Percentiles rank a stretch among this genome's conserved stretches.
These are phyloP conservation scores for Labeo calbasu DNA, from an alignment of 2,797 vertebrate species.

Conservation along the genomic window DNA sequence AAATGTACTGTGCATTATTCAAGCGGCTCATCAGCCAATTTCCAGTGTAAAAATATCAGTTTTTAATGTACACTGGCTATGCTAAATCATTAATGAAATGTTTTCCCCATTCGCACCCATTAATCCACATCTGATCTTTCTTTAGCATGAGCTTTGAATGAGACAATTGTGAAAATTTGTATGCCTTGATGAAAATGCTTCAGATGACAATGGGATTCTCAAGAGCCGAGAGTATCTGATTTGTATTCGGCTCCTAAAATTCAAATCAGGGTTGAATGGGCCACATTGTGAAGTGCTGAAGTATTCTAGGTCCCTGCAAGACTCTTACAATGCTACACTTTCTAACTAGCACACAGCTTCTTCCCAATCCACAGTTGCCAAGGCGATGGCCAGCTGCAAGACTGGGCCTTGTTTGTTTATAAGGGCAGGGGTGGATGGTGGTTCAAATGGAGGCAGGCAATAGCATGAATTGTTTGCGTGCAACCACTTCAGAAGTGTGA, in stretches of 20 bases:
- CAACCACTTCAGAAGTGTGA: conserved; percentile 62
- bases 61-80: background rate
- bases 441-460: conserved; percentile 77
- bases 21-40: background rate
- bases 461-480: conserved; percentile 71
- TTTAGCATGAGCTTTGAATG: conserved; percentile 45
- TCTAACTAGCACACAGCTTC: conserved; percentile 75
- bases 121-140: conserved; percentile 36
- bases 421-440: conserved; percentile 76
- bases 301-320: conserved; percentile 65
- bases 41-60: background rate
- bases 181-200: conserved; percentile 59
- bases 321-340: conserved; percentile 76
- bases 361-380: conserved; percentile 78
- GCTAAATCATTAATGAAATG: conserved; percentile 27
- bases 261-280: conserved; percentile 68
- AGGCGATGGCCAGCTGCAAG: conserved; percentile 82
- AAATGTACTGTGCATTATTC: background rate
- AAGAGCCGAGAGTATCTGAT: conserved; percentile 57
- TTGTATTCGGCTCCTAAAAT: conserved; percentile 64
- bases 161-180: conserved; percentile 56
- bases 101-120: conserved; percentile 40
- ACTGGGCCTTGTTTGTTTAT: conserved; percentile 80
- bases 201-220: conserved; percentile 65
- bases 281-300: conserved; percentile 64